phyloP scores from a whole-genome alignment of 2,888 invertebrate species.

The Drosophila flavopinicola region DNA sequence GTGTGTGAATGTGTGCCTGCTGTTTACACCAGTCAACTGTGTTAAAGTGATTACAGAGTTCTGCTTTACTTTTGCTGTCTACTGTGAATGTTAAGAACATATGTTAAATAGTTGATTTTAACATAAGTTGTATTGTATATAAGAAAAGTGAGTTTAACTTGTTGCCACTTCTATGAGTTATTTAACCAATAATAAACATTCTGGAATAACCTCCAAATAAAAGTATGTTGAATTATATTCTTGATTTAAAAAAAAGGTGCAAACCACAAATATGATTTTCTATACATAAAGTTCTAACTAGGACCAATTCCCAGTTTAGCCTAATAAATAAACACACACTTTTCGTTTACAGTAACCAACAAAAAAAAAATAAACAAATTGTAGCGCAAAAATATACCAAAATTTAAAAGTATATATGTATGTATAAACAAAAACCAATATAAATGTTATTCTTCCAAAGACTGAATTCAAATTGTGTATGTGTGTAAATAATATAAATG shows the following conservation, averaged over 20 bases:
- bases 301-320: conserved; percentile 46
- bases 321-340: conserved; percentile 4
- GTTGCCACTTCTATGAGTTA: conserved; percentile 6
- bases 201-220: background rate
- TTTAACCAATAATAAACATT: background rate
- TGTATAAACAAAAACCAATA: conserved; percentile 50
- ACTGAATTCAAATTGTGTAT: conserved; percentile 82
- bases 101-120: conserved; percentile 42
- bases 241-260: background rate
- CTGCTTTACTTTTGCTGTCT: conserved; percentile 29
- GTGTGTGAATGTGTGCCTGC: conserved; percentile 14
- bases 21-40: conserved; percentile 32
- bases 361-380: conserved; percentile 9
- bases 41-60: conserved; percentile 30
- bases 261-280: background rate
- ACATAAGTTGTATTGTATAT: conserved; percentile 40
- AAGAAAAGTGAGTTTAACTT: conserved; percentile 4
- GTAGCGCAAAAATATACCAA: conserved; percentile 12
- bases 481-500: conserved; percentile 72
- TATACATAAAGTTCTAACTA: conserved; percentile 26
- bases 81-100: conserved; percentile 41
- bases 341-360: conserved; percentile 1
- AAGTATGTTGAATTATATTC: background rate
- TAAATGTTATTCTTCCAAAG: conserved; percentile 83
- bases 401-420: conserved; percentile 24